Percentiles rank a stretch among this genome's conserved stretches.
Conservation (phyloP, 2,113 vertebrate species). For the Alligator sinensis region DNA sequence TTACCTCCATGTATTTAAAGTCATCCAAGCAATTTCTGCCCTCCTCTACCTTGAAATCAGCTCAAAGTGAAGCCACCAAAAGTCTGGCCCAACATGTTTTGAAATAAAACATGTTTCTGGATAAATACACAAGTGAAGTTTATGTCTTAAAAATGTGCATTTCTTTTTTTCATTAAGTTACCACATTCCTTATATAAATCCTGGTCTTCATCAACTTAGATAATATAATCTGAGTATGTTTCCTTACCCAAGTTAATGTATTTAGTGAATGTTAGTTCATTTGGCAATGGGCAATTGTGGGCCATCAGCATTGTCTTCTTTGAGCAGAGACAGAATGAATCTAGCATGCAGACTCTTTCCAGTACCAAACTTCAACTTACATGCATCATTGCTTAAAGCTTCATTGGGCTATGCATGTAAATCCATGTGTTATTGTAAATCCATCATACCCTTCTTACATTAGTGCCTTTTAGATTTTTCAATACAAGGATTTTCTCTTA, state of each 20-base stretch:
- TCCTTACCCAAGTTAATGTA: background rate
- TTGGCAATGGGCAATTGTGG: background rate
- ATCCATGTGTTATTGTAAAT: background rate
- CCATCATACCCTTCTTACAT: background rate
- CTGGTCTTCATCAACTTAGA: background rate
- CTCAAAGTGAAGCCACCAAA: slow-evolving; percentile 40
- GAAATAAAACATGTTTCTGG: background rate
- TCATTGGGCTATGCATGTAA: slow-evolving; percentile 6
- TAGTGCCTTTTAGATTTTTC: background rate
- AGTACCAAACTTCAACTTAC: background rate
- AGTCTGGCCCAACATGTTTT: slow-evolving; percentile 28
- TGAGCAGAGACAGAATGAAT: background rate
- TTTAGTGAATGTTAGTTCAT: background rate
- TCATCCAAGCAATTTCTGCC: slow-evolving; percentile 45
- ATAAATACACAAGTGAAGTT: background rate
- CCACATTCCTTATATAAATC: background rate
- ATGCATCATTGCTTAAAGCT: background rate
- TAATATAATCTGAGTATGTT: background rate
- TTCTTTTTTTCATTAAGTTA: background rate
- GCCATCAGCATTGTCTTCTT: background rate
- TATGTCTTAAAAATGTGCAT: slow-evolving; percentile 2
- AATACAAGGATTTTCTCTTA: background rate
- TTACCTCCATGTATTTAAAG: slow-evolving; percentile 48
- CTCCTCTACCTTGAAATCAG: slow-evolving; percentile 44
- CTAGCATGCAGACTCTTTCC: background rate